phyloP scores from a whole-genome alignment of 2,113 vertebrate species.

The human (Homo sapiens) region GRCh38 chr1:190132001-190132500 shows the following conservation, averaged over 20 bases:
- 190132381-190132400: neutral
- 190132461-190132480: neutral
- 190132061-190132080: neutral
- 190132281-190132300: neutral
- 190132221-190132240: neutral
- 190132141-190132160: neutral
- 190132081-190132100: neutral
- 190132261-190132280: neutral
- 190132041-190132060: neutral
- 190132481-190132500: neutral
- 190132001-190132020: neutral
- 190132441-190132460: neutral
- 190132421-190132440: neutral
- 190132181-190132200: neutral
- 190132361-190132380: neutral
- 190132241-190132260: neutral
- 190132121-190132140: neutral
- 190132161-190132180: neutral
- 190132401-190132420: neutral
- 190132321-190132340: neutral
- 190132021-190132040: neutral
- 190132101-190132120: neutral
- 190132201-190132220: neutral
- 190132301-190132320: neutral
- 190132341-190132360: neutral